Evolutionary conservation across 2,113 vertebrate species (phyloP), one percentile per base, ranked within the genome.

Genomic region (Chaetops frenatus): DNA sequence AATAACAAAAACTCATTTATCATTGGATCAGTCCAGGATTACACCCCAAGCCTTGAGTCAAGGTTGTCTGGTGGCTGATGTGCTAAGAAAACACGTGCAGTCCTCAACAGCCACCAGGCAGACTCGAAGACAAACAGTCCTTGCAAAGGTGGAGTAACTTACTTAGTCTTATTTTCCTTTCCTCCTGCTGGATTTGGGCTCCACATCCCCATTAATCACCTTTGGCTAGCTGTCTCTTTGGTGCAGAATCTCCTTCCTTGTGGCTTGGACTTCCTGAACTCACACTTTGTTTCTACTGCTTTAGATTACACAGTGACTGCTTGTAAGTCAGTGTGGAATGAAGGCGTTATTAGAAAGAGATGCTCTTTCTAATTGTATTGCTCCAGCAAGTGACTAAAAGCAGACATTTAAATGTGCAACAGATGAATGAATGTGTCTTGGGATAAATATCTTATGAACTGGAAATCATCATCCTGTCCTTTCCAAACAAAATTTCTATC

Each of bases 381-480:
- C 76, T 97, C 47, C 57, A 93, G 72, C 79, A 95, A 96, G 85
- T 93, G 94, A 66, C 90, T 94, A 88, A 97, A 96, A 88, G 44
- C 67, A 94, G 92, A 88, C 74, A 67, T 88, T 96, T 90, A 94
- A 94, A 97, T 93, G 80, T 90, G 51, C 81, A 96, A 88, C 95
- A 97, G 93, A 95, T 97, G 94, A 96, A 95, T 92, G 82, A 94
- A 92, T 78, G 90, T 96, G 95, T 95, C 88, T 92, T 92, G 85
- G 95, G 92, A 96, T 95, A 94, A 95, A 93, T 94, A 92, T 66
- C 90, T 94, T 86, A 95, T 27, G 64, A 95, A 94, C 92, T 95
- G 93, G n/a, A 94, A 95, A 93, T 94, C 92, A 91, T 94, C 90
- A 86, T 94, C 71, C 76, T 95, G 88, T 95, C 76, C 36, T 91